Base-by-base conservation (phyloP, 23 tunicate genomes). In the Diplosoma virens region DNA sequence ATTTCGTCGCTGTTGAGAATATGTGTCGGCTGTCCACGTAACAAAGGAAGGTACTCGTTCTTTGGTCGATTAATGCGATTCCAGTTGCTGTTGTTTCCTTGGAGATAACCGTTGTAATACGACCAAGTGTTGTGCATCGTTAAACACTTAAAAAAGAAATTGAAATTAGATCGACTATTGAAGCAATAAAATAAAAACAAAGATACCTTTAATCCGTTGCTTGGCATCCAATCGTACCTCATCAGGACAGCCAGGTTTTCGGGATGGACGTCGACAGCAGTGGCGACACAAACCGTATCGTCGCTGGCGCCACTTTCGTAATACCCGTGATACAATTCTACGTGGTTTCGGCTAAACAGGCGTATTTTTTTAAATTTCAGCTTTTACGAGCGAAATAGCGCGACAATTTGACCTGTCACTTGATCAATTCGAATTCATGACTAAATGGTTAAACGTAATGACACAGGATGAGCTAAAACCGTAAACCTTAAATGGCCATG, bases 241-340 rank as follows among this genome's bases (percentile, higher is more conserved):
- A 89, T 17, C 1, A 71, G 84, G 11, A 89, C 52, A 14, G 96
- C 87, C n/a, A 58, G 27, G 34, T 82, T 89, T 3, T 77, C 67
- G 1, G 96, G 88, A 37, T 89, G 87, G 45, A 89, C 88, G 63
- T 89, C 96, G 32, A 89, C 66, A 1, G 96, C 61, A 0, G 79
- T 77, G 67, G 74, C 59, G 3, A 78, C 76, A 17, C 26, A 30
- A 29, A 9, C 29, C 16, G 46, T 31, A 31, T 71, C 45, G 24
- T 30, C 14, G 0, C 67, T 45, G 0, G 25, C 21, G 1, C 23
- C 35, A 58, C 55, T 53, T 58, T 50, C 61, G 29, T 37, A 67
- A 63, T 65, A 64, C 1, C 84, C 91, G 30, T 37, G 59, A 36
- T 86, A 86, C 46, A 79, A 33, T 33, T 86, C 93, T 18, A 79